phyloP scores from a whole-genome alignment of 2,113 vertebrate genomes.

The Aramus guarauna region DNA sequence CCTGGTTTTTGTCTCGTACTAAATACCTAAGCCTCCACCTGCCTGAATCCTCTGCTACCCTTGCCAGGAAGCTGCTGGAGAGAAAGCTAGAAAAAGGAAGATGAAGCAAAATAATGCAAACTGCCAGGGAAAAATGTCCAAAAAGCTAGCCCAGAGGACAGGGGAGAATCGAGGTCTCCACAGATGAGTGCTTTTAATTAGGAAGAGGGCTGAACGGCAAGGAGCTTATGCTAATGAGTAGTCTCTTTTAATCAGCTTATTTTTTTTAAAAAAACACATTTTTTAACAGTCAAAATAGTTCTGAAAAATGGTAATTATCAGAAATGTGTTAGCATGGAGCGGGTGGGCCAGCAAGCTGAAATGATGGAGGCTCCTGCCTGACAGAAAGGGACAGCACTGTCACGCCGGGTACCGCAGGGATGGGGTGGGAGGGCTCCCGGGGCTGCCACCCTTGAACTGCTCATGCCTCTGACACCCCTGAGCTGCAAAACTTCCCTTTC shows the following conservation, averaged over 20 bases:
- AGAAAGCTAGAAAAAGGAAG: constrained; percentile 48
- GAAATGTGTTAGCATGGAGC: constrained; percentile 61
- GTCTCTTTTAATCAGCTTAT: constrained; percentile 91
- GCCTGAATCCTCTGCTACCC: neutral
- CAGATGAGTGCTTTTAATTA: constrained; percentile 98
- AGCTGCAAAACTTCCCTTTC: neutral
- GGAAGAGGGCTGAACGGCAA: constrained; percentile 82
- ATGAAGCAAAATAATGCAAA: constrained; percentile 63
- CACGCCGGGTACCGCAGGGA: fast-evolving
- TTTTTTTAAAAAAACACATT: constrained; percentile 69
- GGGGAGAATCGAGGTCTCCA: constrained; percentile 81
- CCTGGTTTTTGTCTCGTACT: neutral
- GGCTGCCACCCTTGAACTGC: neutral
- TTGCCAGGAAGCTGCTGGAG: constrained; percentile 33
- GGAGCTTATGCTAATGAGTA: constrained; percentile 91
- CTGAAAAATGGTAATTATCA: constrained; percentile 79
- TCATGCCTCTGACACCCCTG: neutral
- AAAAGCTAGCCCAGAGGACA: constrained; percentile 68
- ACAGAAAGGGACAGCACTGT: neutral
- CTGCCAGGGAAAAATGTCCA: constrained; percentile 77
- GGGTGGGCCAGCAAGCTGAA: constrained; percentile 25
- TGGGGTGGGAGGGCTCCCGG: neutral
- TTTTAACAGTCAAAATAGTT: constrained; percentile 81
- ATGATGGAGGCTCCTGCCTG: constrained; percentile 30
- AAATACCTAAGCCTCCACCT: constrained; percentile 29